These are phyloP conservation scores for Chaetura pelagica DNA, from an alignment of 2,113 vertebrate species.

Conservation along the genomic window DNA sequence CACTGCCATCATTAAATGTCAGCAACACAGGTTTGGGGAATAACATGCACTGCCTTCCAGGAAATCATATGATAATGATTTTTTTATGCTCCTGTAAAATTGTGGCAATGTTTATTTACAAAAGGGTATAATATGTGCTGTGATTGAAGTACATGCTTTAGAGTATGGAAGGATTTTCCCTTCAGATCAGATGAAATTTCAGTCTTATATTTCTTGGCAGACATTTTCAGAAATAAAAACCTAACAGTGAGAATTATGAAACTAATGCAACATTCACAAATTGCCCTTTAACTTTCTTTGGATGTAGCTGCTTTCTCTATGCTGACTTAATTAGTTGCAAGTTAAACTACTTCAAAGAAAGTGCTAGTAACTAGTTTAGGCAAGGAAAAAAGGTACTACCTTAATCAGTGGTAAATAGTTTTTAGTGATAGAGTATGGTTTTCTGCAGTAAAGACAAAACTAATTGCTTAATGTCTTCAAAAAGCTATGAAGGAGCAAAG, in stretches of 20 bases:
- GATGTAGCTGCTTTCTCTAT: not conserved
- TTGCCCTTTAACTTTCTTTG: not conserved
- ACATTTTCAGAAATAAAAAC: not conserved
- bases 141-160: not conserved
- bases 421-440: not conserved
- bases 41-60: not conserved
- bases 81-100: not conserved
- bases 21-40: not conserved
- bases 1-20: not conserved
- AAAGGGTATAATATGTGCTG: not conserved
- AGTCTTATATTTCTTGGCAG: not conserved
- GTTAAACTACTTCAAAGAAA: not conserved
- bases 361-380: not conserved
- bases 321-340: not conserved
- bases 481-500: not conserved
- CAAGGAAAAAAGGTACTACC: not conserved
- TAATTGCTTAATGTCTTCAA: not conserved
- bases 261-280: not conserved
- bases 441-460: not conserved
- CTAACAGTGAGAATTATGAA: not conserved
- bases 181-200: not conserved
- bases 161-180: not conserved
- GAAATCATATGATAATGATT: not conserved
- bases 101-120: constrained; percentile 20
- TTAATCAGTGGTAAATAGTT: not conserved